Evolutionary conservation across 2,797 vertebrate genomes (phyloP).

Genomic region (Hafferia zeledoni): DNA sequence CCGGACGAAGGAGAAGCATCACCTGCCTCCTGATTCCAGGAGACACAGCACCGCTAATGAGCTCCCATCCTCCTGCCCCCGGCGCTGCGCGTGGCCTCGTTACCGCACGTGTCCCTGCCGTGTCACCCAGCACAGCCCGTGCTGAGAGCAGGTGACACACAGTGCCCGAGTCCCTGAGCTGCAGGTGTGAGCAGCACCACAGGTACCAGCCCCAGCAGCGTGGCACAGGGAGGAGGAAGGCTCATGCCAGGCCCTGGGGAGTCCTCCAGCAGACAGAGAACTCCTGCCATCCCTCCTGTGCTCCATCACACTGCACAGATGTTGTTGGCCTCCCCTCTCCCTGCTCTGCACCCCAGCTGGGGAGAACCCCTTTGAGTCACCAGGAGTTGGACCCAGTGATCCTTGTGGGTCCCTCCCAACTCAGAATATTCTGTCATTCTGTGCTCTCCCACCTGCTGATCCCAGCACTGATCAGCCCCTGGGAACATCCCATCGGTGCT

Average conservation of each 20-base stretch:
- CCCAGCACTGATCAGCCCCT: not conserved
- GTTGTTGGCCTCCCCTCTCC: not conserved
- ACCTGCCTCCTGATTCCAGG: not conserved
- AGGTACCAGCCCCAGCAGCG: fast-evolving
- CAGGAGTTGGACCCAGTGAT: not conserved
- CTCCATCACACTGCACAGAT: not conserved
- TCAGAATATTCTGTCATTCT: not conserved
- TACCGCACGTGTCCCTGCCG: not conserved
- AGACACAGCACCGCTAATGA: not conserved
- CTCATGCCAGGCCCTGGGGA: not conserved
- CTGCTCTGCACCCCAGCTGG: not conserved
- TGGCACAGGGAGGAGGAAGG: fast-evolving
- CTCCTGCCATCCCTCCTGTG: not conserved
- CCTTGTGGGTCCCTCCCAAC: not conserved
- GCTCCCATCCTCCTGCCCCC: conserved; percentile 12
- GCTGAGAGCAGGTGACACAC: not conserved
- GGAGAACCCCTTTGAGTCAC: not conserved
- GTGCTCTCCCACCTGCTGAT: not conserved
- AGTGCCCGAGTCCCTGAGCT: fast-evolving
- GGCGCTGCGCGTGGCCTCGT: not conserved
- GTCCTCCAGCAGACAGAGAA: not conserved
- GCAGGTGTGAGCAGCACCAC: not conserved
- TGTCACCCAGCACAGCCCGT: not conserved
- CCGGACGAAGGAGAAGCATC: not conserved
- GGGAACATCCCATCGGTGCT: not conserved